Base-by-base conservation (phyloP, 2,113 vertebrate species). In the Acanthisitta chloris region DNA sequence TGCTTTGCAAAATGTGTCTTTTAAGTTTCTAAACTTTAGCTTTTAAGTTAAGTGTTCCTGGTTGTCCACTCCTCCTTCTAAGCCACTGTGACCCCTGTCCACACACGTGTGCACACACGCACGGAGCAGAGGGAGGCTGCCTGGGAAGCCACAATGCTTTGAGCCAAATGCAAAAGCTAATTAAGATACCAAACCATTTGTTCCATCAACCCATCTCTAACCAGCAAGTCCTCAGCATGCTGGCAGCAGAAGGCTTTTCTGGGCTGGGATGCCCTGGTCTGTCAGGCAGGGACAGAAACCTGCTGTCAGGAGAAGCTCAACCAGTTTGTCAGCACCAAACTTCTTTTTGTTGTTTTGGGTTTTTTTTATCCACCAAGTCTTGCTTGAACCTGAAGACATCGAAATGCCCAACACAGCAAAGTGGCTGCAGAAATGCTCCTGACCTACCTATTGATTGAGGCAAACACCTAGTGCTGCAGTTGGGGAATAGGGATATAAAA, bases 151-250 rank as follows among this genome's bases (percentile, higher is more conserved):
- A 48, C 29, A 62, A 23, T 3, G 2, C 38, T 77, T 64, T 19
- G 7, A 81, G 36, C 13, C 58, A 59, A 29, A 55, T 24, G 33
- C 73, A 52, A 85, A 78, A 78, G 28, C 36, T 52, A 65, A 51
- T 46, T 77, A 45, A 77, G 29, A 81, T 43, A 55, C 57, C 55
- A 66, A 74, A 76, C 13, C 11, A 61, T 69, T 61, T 66, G 14
- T 74, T 94, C 74, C 51, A 40, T 24, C 0, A 0, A 40, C 9
- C 17, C 26, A 28, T 67, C 66, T 90, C 83, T 43, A 92, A 34
- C 14, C 76, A 82, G 51, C 0, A 3, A 38, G 36, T 57, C 18
- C 57, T 31, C 3, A 0, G 17, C 36, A 51, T 0, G 0, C 65
- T 1, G 0, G 42, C 64, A 88, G 74, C 61, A 74, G 61, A n/a